Conservation (phyloP, 1,140 invertebrate species). For the Pseudomyrmex flavicornis region DNA sequence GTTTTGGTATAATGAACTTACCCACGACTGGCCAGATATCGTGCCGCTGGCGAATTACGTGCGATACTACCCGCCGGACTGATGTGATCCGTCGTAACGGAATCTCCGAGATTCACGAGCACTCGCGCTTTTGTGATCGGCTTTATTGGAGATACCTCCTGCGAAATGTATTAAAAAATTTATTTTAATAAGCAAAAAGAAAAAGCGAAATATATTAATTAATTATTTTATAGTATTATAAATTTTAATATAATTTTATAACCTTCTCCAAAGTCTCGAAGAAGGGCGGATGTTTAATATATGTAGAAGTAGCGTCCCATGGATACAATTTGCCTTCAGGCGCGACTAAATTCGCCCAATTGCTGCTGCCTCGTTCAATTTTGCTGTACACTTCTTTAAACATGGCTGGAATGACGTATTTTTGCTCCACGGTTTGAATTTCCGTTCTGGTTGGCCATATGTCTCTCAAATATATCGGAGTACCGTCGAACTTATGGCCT, state of each 20-base stretch:
- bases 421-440: constrained; percentile 95
- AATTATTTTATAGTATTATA: too few relatives aligned
- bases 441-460: constrained; percentile 98
- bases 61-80: constrained; percentile 99
- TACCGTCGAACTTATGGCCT: constrained; percentile 90
- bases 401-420: constrained; percentile 98
- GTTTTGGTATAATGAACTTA: constrained; percentile 79
- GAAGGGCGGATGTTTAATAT: constrained; percentile 99
- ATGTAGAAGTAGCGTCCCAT: constrained; percentile 96
- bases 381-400: constrained; percentile 96
- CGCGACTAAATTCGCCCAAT: constrained; percentile 94
- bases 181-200: too few relatives aligned
- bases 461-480: constrained; percentile 93
- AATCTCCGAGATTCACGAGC: constrained; percentile 95
- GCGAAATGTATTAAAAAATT: constrained; percentile 21
- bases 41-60: constrained; percentile 96
- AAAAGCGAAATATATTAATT: too few relatives aligned
- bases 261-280: constrained; percentile 94
- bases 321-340: constrained; percentile 95
- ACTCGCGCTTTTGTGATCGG: constrained; percentile 90
- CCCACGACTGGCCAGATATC: constrained; percentile 92
- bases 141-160: constrained; percentile 86
- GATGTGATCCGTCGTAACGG: constrained; percentile 99
- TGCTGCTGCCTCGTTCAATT: constrained; percentile 93
- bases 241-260: too few relatives aligned